Conservation (phyloP, 2,888 invertebrate genomes). For the Atrina japonica region DNA sequence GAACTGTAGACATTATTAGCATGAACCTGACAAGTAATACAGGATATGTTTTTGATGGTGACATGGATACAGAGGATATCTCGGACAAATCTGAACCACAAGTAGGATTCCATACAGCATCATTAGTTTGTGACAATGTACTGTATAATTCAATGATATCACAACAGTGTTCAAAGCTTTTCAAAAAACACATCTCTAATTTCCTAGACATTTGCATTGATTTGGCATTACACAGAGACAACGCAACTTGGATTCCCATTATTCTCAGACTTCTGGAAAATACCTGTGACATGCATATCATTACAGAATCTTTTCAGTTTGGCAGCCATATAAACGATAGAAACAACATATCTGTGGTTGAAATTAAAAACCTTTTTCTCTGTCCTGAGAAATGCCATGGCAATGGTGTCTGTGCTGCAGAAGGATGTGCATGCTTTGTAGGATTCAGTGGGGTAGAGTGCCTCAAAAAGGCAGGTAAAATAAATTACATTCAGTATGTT, state of each 20-base stretch:
- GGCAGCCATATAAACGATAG: slow-evolving; percentile 1
- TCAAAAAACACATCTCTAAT: slow-evolving; percentile 3
- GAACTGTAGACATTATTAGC: too few species aligned
- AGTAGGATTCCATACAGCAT: too few species aligned
- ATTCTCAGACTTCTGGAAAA: slow-evolving; percentile 37
- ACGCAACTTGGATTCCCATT: slow-evolving; percentile 32
- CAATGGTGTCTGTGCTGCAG: slow-evolving; percentile 41
- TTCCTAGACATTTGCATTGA: slow-evolving; percentile 28
- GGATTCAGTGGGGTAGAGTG: slow-evolving; percentile 45
- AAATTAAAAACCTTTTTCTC: slow-evolving; percentile 20
- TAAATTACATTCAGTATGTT: too few species aligned
- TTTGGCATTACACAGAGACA: slow-evolving; percentile 16
- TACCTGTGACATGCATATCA: slow-evolving; percentile 28
- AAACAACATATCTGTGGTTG: slow-evolving; percentile 1
- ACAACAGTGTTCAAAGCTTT: not conserved
- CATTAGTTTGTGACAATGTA: too few species aligned
- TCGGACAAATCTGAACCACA: too few species aligned
- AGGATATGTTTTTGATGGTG: slow-evolving; percentile 31
- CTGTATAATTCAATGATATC: too few species aligned
- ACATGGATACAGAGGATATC: slow-evolving; percentile 23
- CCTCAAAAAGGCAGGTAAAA: slow-evolving; percentile 41
- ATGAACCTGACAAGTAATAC: not conserved
- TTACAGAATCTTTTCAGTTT: slow-evolving; percentile 9
- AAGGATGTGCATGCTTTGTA: slow-evolving; percentile 43
- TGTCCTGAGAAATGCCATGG: slow-evolving; percentile 47